Conservation (phyloP, 1,140 invertebrate genomes). For the Grapholita molesta region DNA sequence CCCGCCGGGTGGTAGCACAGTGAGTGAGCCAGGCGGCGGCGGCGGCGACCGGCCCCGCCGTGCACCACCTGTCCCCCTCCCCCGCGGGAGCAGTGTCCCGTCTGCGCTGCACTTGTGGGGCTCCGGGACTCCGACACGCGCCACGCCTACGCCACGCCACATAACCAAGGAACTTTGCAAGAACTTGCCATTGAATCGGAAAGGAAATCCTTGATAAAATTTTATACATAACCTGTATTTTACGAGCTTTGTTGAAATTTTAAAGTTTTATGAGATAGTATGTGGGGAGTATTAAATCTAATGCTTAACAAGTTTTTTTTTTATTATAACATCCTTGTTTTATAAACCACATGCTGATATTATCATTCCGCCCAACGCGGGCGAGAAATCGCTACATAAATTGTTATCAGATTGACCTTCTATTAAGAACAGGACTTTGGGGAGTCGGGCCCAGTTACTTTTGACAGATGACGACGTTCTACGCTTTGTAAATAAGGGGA, state of each 20-base stretch:
- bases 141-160: conserved; percentile 50
- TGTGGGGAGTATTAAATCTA: neutral
- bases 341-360: neutral
- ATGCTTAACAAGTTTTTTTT: too few relatives aligned
- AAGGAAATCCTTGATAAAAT: neutral
- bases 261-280: neutral
- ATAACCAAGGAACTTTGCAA: neutral
- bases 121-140: conserved; percentile 44
- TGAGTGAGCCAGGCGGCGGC: conserved; percentile 40
- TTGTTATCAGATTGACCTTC: neutral
- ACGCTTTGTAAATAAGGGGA: neutral
- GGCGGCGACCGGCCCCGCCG: conserved; percentile 30
- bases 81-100: conserved; percentile 22
- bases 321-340: too few relatives aligned
- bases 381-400: neutral
- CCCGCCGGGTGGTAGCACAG: conserved; percentile 32
- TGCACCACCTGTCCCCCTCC: conserved; percentile 61
- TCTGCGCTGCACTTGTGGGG: conserved; percentile 64
- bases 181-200: conserved; percentile 1
- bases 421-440: too few relatives aligned
- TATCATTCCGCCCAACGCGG: neutral
- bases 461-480: neutral
- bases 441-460: too few relatives aligned
- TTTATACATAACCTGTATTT: neutral
- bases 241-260: too few relatives aligned